These are phyloP conservation scores for Achroia grisella DNA, from an alignment of 1,140 invertebrate species.

Conservation along the genomic window DNA sequence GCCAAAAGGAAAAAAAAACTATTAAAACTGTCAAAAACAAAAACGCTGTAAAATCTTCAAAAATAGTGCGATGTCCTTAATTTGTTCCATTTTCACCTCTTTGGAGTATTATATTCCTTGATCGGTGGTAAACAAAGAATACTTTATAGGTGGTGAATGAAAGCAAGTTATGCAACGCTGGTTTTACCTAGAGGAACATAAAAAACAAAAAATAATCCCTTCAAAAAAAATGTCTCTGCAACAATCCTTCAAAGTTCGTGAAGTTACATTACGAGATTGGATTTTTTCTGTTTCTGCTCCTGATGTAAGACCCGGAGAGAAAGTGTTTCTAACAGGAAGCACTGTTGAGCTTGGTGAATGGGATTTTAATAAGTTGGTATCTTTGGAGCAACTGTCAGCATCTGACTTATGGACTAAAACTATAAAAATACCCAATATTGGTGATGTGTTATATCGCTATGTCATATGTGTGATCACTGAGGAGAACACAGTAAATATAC, in stretches of 20 bases:
- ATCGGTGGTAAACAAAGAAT: not conserved
- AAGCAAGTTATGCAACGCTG: conserved; percentile 69
- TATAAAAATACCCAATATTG: conserved; percentile 77
- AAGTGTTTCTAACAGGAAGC: conserved; percentile 48
- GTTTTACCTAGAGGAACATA: conserved; percentile 72
- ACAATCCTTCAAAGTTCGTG: conserved; percentile 18
- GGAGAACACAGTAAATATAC: conserved; percentile 79
- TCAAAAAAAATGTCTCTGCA: conserved; percentile 42
- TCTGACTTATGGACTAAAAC: conserved; percentile 71
- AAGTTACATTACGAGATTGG: conserved; percentile 58
- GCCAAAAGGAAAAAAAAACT: too few relatives aligned
- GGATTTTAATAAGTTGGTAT: conserved; percentile 67
- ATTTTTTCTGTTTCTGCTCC: conserved; percentile 57
- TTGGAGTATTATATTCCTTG: not conserved
- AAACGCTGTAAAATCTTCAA: too few relatives aligned
- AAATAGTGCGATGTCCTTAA: too few relatives aligned
- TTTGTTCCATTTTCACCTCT: too few relatives aligned
- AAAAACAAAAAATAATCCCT: conserved; percentile 38
- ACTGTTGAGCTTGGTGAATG: conserved; percentile 57
- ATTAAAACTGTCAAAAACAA: too few relatives aligned
- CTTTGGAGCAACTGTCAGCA: conserved; percentile 52
- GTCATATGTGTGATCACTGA: conserved; percentile 78
- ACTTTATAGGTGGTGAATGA: too few relatives aligned
- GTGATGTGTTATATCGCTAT: conserved; percentile 85
- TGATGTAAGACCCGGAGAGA: conserved; percentile 42